phyloP scores from a whole-genome alignment of 2,113 vertebrate genomes.

The Pelvicachromis taeniatus region DNA sequence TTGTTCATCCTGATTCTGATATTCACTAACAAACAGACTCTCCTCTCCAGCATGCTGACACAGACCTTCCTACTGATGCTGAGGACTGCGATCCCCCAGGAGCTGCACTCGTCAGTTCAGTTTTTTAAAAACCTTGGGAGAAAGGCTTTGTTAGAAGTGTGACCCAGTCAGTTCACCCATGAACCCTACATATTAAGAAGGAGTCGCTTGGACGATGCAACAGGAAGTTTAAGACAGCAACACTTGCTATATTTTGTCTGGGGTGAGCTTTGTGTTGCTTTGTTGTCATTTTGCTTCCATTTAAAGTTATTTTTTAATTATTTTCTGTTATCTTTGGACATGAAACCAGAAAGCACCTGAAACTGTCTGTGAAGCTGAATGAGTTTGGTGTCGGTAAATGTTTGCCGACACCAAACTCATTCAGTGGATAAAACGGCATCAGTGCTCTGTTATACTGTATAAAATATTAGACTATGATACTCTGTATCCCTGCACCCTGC shows the following conservation, averaged over 20 bases:
- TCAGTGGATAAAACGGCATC: not conserved
- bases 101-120: not conserved
- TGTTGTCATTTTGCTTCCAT: not conserved
- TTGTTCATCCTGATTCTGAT: not conserved
- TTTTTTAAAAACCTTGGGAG: not conserved
- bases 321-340: not conserved
- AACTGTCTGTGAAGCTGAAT: not conserved
- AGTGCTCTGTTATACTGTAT: not conserved
- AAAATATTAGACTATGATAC: not conserved
- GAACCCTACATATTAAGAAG: not conserved
- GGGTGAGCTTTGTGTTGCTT: not conserved
- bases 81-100: too few species aligned
- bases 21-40: not conserved
- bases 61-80: too few species aligned
- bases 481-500: not conserved
- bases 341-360: not conserved
- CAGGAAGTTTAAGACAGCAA: not conserved
- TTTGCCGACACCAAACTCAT: not conserved
- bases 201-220: not conserved
- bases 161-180: not conserved
- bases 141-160: not conserved
- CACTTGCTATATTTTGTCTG: not conserved
- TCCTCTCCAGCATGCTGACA: too few species aligned
- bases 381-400: too few species aligned
- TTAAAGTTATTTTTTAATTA: not conserved